Evolutionary conservation across 92 coral and sea anemone species (phyloP).

Genomic region (Paramuricea clavata): DNA sequence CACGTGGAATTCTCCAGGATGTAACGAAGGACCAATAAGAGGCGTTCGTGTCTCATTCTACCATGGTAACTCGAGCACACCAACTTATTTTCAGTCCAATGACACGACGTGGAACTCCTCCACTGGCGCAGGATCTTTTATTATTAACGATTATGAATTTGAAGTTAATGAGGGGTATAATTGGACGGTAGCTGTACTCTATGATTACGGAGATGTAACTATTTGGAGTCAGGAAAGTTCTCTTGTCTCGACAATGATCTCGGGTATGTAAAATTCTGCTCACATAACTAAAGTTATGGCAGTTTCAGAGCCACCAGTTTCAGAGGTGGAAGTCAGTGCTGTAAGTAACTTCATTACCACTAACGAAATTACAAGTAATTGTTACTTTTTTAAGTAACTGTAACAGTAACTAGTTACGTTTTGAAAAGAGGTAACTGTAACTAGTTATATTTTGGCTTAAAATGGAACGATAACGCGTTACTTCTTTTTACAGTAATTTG

Average conservation of each 20-base stretch:
- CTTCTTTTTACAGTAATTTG: too few species aligned
- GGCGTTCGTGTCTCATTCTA: conserved; percentile 15
- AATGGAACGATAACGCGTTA: too few species aligned
- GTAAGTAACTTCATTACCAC: too few species aligned
- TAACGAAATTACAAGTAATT: too few species aligned
- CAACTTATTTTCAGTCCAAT: not conserved
- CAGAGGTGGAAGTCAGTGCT: too few species aligned
- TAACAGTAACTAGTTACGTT: too few species aligned
- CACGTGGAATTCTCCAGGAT: conserved; percentile 30
- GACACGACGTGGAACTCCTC: not conserved
- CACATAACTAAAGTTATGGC: too few species aligned
- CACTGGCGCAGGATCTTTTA: not conserved
- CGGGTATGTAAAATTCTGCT: not conserved
- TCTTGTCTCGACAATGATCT: not conserved
- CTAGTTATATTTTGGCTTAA: too few species aligned
- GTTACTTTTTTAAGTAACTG: too few species aligned
- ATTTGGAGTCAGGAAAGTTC: conserved; percentile 28
- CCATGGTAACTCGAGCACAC: not conserved
- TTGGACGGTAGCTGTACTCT: conserved; percentile 1
- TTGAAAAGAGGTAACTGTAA: too few species aligned
- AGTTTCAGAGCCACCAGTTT: too few species aligned
- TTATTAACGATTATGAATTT: not conserved
- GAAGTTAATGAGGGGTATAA: not conserved
- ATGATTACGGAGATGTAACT: not conserved
- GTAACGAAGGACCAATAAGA: conserved; percentile 27